These are phyloP conservation scores for Scomber colias DNA, from an alignment of 2,113 vertebrate species.

Conservation along the genomic window DNA sequence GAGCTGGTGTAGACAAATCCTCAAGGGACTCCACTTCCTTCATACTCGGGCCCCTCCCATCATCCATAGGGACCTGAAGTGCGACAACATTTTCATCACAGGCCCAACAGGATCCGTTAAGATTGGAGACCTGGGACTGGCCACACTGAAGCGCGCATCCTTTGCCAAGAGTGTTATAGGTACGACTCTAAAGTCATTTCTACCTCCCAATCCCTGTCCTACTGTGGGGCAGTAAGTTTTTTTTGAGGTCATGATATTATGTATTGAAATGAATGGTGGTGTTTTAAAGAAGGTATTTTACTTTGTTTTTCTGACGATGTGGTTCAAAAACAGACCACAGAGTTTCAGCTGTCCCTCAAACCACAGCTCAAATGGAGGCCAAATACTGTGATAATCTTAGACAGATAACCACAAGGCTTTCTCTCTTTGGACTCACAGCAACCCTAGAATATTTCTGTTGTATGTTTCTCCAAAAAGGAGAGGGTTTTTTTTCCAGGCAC, in stretches of 20 bases:
- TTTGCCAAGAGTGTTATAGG: slow-evolving; percentile 99
- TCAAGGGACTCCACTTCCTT: slow-evolving; percentile 98
- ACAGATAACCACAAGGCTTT: slow-evolving; percentile 74
- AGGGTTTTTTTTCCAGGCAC: slow-evolving; percentile 81
- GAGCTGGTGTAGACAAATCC: slow-evolving; percentile 98
- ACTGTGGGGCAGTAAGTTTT: slow-evolving; percentile 36
- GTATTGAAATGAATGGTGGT: slow-evolving; percentile 39
- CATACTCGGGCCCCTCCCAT: slow-evolving; percentile 97
- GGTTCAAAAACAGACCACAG: slow-evolving; percentile 87
- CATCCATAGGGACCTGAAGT: slow-evolving; percentile 98
- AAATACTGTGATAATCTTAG: slow-evolving; percentile 74
- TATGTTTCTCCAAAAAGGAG: slow-evolving; percentile 76
- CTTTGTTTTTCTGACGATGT: slow-evolving; percentile 74
- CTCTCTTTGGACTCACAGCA: slow-evolving; percentile 57
- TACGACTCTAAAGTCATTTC: slow-evolving; percentile 81
- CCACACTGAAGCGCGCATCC: slow-evolving; percentile 95
- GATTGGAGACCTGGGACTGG: slow-evolving; percentile 97
- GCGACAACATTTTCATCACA: slow-evolving; percentile 99
- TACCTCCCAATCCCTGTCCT: slow-evolving; percentile 35
- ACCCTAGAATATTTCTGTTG: slow-evolving; percentile 73
- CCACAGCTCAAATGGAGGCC: slow-evolving; percentile 85
- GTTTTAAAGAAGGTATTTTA: slow-evolving; percentile 60
- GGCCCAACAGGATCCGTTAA: slow-evolving; percentile 98
- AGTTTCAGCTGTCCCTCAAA: slow-evolving; percentile 85
- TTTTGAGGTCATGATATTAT: slow-evolving; percentile 32